A percentile compares a stretch with the other conserved stretches of the same genome.
Evolutionary conservation across 2,113 vertebrate genomes (phyloP).

Genomic region (Salvelinus fontinalis): DNA sequence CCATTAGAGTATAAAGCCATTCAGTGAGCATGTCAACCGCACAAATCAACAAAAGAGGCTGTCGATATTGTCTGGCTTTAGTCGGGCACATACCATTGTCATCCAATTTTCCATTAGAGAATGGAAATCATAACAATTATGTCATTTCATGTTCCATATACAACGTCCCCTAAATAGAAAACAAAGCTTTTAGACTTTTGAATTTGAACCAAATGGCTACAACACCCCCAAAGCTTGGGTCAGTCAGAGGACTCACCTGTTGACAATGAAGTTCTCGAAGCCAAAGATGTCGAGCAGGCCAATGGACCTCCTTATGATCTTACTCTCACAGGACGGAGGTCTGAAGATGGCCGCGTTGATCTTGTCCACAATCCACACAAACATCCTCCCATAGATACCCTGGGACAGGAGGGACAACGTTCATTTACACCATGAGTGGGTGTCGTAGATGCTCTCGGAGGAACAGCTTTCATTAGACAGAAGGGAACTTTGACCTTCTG

Average conservation of each 20-base stretch:
- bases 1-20: too few relatives aligned
- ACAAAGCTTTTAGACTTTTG: background rate
- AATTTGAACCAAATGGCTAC: background rate
- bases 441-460: slow-evolving; percentile 88
- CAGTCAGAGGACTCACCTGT: slow-evolving; percentile 77
- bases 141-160: too few relatives aligned
- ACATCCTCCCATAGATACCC: slow-evolving; percentile 96
- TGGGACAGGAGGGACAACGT: slow-evolving; percentile 51
- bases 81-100: too few relatives aligned
- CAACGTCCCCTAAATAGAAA: background rate
- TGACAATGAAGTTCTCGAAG: slow-evolving; percentile 95
- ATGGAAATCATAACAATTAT: too few relatives aligned
- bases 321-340: slow-evolving; percentile 85
- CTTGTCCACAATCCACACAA: slow-evolving; percentile 98
- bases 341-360: slow-evolving; percentile 95
- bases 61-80: too few relatives aligned
- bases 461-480: background rate
- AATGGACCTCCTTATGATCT: slow-evolving; percentile 81
- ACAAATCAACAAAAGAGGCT: too few relatives aligned
- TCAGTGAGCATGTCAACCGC: too few relatives aligned
- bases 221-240: background rate
- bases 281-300: slow-evolving; percentile 97
- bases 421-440: background rate
- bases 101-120: too few relatives aligned
- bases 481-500: background rate